A percentile compares a stretch with the other conserved stretches of the same genome.
These are phyloP conservation scores for Didymodactylos carnosus DNA, from an alignment of 2,888 invertebrate species.

Conservation along the genomic window DNA sequence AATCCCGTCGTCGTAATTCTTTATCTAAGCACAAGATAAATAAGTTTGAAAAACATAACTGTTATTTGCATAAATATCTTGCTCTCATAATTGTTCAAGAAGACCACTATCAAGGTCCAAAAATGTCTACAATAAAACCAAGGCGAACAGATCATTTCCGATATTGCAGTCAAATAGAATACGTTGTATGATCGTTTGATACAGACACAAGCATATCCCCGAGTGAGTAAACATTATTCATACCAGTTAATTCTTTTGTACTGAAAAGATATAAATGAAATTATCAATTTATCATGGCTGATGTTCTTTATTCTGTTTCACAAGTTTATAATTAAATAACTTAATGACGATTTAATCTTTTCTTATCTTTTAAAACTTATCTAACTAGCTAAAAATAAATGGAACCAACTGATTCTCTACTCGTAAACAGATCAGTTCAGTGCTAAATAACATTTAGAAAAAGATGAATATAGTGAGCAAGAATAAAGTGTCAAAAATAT, in stretches of 20 bases:
- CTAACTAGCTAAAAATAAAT: constrained; percentile 97
- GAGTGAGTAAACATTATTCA: constrained; percentile 91
- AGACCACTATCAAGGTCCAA: constrained; percentile 95
- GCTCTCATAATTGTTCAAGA: constrained; percentile 37
- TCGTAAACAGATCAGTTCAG: constrained; percentile 80
- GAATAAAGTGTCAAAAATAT: too few species aligned
- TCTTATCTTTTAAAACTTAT: constrained; percentile 39
- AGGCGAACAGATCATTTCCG: not conserved
- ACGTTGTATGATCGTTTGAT: constrained; percentile 86
- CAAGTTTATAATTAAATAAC: not conserved
- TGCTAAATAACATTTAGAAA: constrained; percentile 25
- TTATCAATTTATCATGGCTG: too few species aligned
- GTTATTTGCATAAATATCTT: constrained; percentile 15
- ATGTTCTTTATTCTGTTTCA: too few species aligned
- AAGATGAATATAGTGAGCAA: too few species aligned
- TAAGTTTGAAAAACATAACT: too few species aligned
- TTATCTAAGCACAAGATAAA: not conserved
- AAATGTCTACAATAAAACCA: constrained; percentile 48
- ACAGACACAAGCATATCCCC: constrained; percentile 96
- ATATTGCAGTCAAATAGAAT: constrained; percentile 17
- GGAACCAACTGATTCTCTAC: constrained; percentile 93
- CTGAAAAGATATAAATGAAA: constrained; percentile 20
- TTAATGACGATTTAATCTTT: too few species aligned
- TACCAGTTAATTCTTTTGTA: constrained; percentile 76
- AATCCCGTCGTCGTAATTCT: not conserved